Percentiles rank a stretch among this genome's conserved stretches.
Evolutionary conservation across 2,888 invertebrate species (phyloP).

Genomic region (Crepidodera aurea): DNA sequence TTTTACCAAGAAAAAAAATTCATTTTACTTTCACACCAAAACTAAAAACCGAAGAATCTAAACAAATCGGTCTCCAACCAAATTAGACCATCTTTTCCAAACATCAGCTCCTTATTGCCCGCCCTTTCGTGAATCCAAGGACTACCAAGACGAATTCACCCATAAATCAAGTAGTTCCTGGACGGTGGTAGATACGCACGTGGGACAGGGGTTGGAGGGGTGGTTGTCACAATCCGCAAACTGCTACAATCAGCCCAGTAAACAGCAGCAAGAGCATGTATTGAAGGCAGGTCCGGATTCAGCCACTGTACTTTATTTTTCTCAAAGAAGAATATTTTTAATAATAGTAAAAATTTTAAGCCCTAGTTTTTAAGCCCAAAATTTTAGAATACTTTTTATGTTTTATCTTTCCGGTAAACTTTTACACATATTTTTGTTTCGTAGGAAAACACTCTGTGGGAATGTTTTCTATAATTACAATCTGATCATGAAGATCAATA

Average conservation of each 20-base stretch:
- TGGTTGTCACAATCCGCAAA: slow-evolving; percentile 50
- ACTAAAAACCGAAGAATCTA: no score
- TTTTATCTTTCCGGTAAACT: no score
- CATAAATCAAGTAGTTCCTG: slow-evolving; percentile 28
- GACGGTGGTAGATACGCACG: slow-evolving; percentile 32
- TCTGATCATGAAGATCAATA: no score
- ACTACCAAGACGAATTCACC: slow-evolving; percentile 25
- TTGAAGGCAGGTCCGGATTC: slow-evolving; percentile 8
- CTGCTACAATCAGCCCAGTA: slow-evolving; percentile 48
- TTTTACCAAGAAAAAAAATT: background rate
- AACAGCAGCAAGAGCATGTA: slow-evolving; percentile 36
- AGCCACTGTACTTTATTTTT: background rate
- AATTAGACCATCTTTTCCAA: slow-evolving; percentile 15
- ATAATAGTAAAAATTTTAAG: no score
- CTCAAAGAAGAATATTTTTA: no score
- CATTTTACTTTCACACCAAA: background rate
- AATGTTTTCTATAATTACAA: no score
- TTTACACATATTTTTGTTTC: no score
- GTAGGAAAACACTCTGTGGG: no score
- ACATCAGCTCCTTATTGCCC: background rate
- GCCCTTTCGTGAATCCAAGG: background rate
- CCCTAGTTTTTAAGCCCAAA: no score
- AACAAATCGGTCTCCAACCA: slow-evolving; percentile 1
- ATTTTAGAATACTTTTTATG: no score
- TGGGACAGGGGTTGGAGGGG: slow-evolving; percentile 41